Conservation (phyloP, 2,113 vertebrate genomes). For the Morone chrysops region DNA sequence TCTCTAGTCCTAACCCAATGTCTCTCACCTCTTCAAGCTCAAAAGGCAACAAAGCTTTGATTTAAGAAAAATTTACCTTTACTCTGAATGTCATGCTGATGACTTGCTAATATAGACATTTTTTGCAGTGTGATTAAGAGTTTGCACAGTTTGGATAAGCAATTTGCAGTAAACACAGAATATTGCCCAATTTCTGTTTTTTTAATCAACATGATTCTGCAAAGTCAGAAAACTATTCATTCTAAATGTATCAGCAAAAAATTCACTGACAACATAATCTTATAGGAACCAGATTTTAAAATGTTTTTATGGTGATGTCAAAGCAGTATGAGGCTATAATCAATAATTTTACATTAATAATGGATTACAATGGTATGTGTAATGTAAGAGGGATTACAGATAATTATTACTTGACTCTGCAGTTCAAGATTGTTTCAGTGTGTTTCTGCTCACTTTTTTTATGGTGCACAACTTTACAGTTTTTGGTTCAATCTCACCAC, state of each 20-base stretch:
- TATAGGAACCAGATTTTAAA: no score
- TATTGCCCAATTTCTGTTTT: neutral
- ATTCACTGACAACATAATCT: neutral
- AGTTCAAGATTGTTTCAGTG: no score
- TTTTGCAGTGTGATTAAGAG: neutral
- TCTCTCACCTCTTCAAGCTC: neutral
- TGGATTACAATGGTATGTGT: no score
- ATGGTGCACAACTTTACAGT: no score
- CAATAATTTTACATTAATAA: no score
- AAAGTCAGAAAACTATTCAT: neutral
- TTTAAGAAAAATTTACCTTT: neutral
- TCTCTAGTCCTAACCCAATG: neutral
- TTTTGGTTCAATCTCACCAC: no score
- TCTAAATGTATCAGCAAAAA: neutral
- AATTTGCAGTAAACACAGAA: neutral
- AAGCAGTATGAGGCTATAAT: no score
- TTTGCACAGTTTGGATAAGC: neutral
- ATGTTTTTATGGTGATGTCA: no score
- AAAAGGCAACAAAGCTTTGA: neutral
- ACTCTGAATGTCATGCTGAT: neutral
- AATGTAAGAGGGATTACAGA: no score
- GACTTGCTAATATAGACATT: neutral
- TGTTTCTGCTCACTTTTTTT: no score
- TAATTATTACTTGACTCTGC: no score
- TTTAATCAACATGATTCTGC: neutral